Evolutionary conservation across 92 coral and sea anemone genomes (phyloP), one percentile per base, ranked within the genome.

Genomic region (Zoanthus sansibaricus): DNA sequence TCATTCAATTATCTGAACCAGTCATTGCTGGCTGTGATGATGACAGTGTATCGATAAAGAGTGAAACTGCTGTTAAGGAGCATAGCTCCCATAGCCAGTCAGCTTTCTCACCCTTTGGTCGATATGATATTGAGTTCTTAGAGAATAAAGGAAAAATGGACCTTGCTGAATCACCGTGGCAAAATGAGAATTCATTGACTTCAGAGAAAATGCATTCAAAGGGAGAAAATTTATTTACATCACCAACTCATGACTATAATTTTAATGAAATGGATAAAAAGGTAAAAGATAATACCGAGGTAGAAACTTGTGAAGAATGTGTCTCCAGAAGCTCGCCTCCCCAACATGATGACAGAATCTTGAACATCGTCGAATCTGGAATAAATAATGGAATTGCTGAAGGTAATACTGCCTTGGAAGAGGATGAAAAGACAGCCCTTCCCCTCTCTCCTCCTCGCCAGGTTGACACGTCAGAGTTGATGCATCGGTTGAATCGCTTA

Each of bases 381-480:
- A 72, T 44, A 62, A 79, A 62, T 13, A 25, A 7, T n/a, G 42
- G n/a, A 1, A 13, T 4, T 61, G 16, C 0, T 71, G 6, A 46
- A 51, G 21, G 42, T 20, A 75, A 20, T n/a, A 52, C 31, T 75
- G 14, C 13, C 20, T 49, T 45, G 15, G 79, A 20, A 20, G 68
- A 48, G 7, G 21, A 17, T 42, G 32, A 79, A n/a, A 61, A 17
- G 30, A 79, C 73, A 62, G 84, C 84, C 45, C 46, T 79, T 62
- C 68, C 72, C 9, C 84, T 79, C n/a, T 79, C 84, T 62, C 56
- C 84, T 66, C 73, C 84, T 1, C 72, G 73, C 9, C 85, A 80
- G 21, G 85, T 66, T 21, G 85, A 80, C 73, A 66, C 85, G 3
- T 80, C 85, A 30, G 85, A 80, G 25, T 17, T 80, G 47, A 45